Evolutionary conservation across 2,888 invertebrate genomes (phyloP).

Genomic region (Caenorhabditis afra): DNA sequence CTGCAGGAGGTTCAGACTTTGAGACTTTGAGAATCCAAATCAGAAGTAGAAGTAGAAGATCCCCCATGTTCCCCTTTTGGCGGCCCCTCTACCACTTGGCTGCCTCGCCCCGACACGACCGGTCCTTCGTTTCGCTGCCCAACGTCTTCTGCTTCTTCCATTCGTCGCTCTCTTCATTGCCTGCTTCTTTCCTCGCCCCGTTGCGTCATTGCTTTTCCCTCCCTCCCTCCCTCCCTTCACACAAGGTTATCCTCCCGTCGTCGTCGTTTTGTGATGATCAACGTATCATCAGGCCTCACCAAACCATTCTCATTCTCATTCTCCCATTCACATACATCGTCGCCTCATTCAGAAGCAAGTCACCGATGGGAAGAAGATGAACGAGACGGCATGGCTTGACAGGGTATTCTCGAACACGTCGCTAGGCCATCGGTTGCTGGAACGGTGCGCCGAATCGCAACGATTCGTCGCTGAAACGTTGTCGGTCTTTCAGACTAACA

Average conservation of each 20-base stretch:
- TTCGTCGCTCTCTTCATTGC: background rate
- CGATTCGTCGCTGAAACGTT: background rate
- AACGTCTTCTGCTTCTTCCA: slow-evolving; percentile 2
- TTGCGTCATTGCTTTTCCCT: background rate
- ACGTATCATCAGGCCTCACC: slow-evolving; percentile 15
- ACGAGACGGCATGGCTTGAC: slow-evolving; percentile 64
- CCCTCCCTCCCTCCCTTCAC: background rate
- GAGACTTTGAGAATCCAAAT: too few relatives aligned
- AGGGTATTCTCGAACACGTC: slow-evolving; percentile 79
- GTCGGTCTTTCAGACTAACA: slow-evolving; percentile 55
- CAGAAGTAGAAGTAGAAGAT: too few relatives aligned
- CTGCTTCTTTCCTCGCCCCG: background rate
- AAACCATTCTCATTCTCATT: slow-evolving; percentile 1
- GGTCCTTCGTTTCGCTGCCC: background rate
- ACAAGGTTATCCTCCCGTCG: slow-evolving; percentile 17
- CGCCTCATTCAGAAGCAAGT: too few relatives aligned
- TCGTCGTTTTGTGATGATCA: slow-evolving; percentile 1
- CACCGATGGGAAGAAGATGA: slow-evolving; percentile 47
- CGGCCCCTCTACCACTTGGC: too few relatives aligned
- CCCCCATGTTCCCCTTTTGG: too few relatives aligned
- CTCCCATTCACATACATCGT: background rate
- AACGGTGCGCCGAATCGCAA: slow-evolving; percentile 45
- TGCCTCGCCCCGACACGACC: too few relatives aligned
- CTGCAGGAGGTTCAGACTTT: too few relatives aligned
- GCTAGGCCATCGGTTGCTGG: slow-evolving; percentile 73